Base-by-base conservation (phyloP, 2,797 vertebrate genomes). In the Tachyglossus aculeatus region DNA sequence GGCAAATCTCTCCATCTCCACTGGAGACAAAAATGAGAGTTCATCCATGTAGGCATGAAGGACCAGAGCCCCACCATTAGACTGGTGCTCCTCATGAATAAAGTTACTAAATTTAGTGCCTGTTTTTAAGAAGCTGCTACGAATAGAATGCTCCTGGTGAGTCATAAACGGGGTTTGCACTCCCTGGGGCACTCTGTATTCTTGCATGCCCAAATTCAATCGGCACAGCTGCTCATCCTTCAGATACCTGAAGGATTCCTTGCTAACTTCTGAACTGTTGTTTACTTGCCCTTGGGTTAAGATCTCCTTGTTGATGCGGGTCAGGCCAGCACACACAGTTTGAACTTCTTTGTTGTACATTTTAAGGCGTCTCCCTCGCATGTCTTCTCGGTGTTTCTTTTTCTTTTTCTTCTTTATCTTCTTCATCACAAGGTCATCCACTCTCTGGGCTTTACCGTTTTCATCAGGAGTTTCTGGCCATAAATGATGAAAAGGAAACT, bases 31-130 rank as follows among this genome's bases (percentile, higher is more conserved):
- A 86, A 94, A 94, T 80, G 96, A 95, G 76, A 99, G 84, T 94
- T 98, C 97, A 25, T 99, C 97, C 34, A 97, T 96, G 33, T 98
- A 99, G 11, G 97, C 98, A 2, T 99, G 98, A 82, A 99, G 95
- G 55, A 99, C 94, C 6, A 89, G 86, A 1, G 95, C 98, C 9
- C 98, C 98, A 1, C 98, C 98, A 22, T 99, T 99, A 86, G 97
- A 95, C 83, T 99, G 98, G 75, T 90, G 91, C 29, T 99, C 98
- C 88, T 97, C 97, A 0, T 99, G 97, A 71, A 99, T 95, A 88
- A 98, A 95, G 85, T 92, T 94, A 76, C 95, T 94, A 58, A 93
- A 97, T 77, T 92, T 91, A 71, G 95, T 94, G 86, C 93, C 94
- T 33, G 96, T 96, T 90, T 96, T 95, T 54, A 98, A 89, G 89